These are phyloP conservation scores for Danionella dracula DNA, from an alignment of 2,797 vertebrate species.

Conservation along the genomic window DNA sequence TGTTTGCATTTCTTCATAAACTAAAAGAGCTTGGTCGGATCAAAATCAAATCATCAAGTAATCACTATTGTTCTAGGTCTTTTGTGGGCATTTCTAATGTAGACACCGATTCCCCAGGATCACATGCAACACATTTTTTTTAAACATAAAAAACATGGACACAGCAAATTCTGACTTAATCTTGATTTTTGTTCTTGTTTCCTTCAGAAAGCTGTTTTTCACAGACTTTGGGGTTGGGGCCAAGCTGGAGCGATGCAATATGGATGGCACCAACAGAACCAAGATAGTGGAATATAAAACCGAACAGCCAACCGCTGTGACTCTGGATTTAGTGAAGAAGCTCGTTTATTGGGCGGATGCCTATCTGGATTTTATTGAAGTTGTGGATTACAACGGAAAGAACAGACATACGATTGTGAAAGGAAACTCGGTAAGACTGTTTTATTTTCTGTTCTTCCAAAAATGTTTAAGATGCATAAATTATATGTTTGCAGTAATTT, in stretches of 20 bases:
- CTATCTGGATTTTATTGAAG: conserved; percentile 74
- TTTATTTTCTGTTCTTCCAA: background rate
- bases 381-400: conserved; percentile 78
- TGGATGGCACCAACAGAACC: conserved; percentile 78
- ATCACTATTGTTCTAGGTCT: too few species aligned
- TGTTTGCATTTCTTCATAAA: too few species aligned
- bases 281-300: conserved; percentile 72
- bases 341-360: conserved; percentile 81
- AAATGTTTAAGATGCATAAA: too few species aligned
- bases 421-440: conserved; percentile 42
- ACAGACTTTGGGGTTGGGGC: conserved; percentile 76
- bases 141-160: too few species aligned
- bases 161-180: too few species aligned
- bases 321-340: conserved; percentile 76
- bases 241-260: conserved; percentile 78
- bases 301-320: conserved; percentile 76
- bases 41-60: too few species aligned
- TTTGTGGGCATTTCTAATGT: too few species aligned
- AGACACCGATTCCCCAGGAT: too few species aligned
- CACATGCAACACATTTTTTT: too few species aligned
- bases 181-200: background rate
- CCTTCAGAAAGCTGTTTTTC: conserved; percentile 79
- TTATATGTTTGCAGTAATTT: too few species aligned
- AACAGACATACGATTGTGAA: conserved; percentile 65
- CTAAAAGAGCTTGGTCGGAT: too few species aligned